Conservation (phyloP, 2,888 invertebrate genomes). For the Pterobdella sp. region DNA sequence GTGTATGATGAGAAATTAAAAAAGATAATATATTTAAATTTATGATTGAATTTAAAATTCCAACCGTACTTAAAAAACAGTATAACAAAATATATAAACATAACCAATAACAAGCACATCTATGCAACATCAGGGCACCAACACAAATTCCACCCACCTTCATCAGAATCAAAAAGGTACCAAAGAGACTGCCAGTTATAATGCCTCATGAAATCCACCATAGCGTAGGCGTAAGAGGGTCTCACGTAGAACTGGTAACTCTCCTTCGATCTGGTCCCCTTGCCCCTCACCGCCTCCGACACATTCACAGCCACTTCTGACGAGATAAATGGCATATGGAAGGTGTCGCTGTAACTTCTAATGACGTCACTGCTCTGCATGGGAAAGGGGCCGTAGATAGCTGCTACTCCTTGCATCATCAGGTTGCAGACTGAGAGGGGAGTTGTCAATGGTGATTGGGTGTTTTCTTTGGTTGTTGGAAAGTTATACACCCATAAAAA, state of each 20-base stretch:
- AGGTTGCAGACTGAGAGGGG: slow-evolving; percentile 43
- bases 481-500: too few relatives aligned
- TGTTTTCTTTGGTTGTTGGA: too few relatives aligned
- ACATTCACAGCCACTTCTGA: slow-evolving; percentile 42
- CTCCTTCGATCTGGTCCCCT: slow-evolving; percentile 12
- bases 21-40: too few relatives aligned
- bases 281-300: slow-evolving; percentile 29
- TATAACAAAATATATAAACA: too few relatives aligned
- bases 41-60: too few relatives aligned
- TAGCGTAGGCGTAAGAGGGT: slow-evolving; percentile 87
- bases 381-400: slow-evolving; percentile 43
- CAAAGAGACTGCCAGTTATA: slow-evolving; percentile 84
- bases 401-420: slow-evolving; percentile 41
- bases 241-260: slow-evolving; percentile 59
- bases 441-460: too few relatives aligned
- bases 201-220: slow-evolving; percentile 84
- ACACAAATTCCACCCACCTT: slow-evolving; percentile 30
- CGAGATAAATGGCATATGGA: slow-evolving; percentile 46
- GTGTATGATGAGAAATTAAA: not conserved
- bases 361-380: slow-evolving; percentile 44
- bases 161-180: slow-evolving; percentile 78
- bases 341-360: slow-evolving; percentile 44
- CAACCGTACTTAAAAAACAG: too few relatives aligned
- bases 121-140: not conserved
- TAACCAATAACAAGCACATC: too few relatives aligned